Evolutionary conservation across 2,797 vertebrate species (phyloP).

Genomic region (Choloepus didactylus): DNA sequence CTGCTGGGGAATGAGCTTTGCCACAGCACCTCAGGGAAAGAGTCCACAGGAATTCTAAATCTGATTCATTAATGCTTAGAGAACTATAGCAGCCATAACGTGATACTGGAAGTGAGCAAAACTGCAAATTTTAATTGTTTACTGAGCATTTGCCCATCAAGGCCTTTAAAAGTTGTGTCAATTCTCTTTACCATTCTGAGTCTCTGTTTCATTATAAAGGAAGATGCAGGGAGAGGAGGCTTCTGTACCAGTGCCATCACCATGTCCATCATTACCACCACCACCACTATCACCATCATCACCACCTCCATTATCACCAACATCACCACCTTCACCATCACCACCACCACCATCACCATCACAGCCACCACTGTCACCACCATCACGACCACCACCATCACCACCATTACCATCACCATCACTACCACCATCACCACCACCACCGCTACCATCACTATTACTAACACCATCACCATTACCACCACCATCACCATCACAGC

Average conservation of each 20-base stretch:
- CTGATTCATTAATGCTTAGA: neutral
- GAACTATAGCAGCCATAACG: neutral
- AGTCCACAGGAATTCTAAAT: neutral
- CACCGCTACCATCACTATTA: neutral
- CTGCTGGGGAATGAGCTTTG: neutral
- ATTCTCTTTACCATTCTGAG: neutral
- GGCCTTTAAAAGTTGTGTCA: neutral
- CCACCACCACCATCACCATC: neutral
- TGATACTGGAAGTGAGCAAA: neutral
- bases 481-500: neutral
- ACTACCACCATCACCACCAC: neutral
- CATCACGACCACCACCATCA: neutral
- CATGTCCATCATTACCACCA: neutral
- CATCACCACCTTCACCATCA: too few species aligned
- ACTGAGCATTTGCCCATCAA: neutral
- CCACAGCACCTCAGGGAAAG: neutral
- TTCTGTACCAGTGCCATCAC: neutral
- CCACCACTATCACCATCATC: accelerated
- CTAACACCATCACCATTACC: neutral
- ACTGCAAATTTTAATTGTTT: neutral
- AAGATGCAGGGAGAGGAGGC: neutral
- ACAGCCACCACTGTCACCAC: too few species aligned
- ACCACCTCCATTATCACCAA: accelerated
- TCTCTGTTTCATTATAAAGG: conserved; percentile 26
- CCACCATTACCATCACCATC: neutral